Percentiles rank a stretch among this genome's conserved stretches.
phyloP scores from a whole-genome alignment of 1,140 invertebrate genomes.

The Ceratina australensis region DNA sequence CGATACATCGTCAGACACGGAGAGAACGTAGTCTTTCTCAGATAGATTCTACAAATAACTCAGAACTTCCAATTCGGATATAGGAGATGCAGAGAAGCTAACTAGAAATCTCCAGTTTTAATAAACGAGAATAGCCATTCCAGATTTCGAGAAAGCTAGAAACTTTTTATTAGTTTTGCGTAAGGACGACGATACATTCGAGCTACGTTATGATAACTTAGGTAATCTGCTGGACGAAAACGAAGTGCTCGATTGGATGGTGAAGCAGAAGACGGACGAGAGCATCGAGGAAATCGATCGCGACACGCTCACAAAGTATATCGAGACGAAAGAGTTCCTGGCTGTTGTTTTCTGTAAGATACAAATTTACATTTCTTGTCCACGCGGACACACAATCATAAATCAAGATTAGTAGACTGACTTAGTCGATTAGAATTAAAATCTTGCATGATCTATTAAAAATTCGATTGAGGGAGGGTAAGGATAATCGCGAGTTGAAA shows the following conservation, averaged over 20 bases:
- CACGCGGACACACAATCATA: not conserved
- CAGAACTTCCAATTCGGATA: too few species aligned
- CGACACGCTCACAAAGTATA: slow-evolving; percentile 90
- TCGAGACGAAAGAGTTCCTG: slow-evolving; percentile 94
- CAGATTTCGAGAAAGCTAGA: slow-evolving; percentile 34
- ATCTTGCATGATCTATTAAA: too few species aligned
- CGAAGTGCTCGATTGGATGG: slow-evolving; percentile 94
- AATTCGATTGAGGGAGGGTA: too few species aligned
- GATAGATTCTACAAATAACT: too few species aligned
- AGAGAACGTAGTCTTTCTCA: not conserved
- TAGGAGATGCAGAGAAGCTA: too few species aligned
- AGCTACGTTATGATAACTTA: slow-evolving; percentile 76
- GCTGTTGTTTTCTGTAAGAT: slow-evolving; percentile 96
- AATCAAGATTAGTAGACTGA: not conserved
- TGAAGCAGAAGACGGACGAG: slow-evolving; percentile 94
- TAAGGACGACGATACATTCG: not conserved
- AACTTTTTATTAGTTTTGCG: not conserved
- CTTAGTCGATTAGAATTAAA: too few species aligned
- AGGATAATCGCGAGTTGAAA: not conserved
- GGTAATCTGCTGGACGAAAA: slow-evolving; percentile 92
- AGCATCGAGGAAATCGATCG: slow-evolving; percentile 95
- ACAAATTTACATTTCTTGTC: not conserved
- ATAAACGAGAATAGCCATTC: slow-evolving; percentile 53
- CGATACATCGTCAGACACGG: too few species aligned
- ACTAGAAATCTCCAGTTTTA: slow-evolving; percentile 27